phyloP scores from a whole-genome alignment of 35 echinoderm and acorn worm genomes.

The Nesometra sesokonis region DNA sequence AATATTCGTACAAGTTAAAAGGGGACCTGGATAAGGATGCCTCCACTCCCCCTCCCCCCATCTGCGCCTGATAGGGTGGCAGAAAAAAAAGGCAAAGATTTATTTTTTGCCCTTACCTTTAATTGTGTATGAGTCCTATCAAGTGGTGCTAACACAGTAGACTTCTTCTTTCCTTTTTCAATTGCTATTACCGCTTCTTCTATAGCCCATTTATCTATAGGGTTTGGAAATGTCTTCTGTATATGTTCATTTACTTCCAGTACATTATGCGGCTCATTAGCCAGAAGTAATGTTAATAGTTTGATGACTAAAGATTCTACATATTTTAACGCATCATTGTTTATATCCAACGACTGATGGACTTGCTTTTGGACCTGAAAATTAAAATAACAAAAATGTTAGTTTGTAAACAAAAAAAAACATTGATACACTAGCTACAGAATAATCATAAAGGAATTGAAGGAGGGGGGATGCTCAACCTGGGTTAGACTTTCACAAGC shows the following conservation, averaged over 20 bases:
- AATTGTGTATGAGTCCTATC: conserved; percentile 85
- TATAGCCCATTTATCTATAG: conserved; percentile 98
- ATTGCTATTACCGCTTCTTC: conserved; percentile 68
- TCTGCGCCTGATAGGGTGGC: too few species aligned
- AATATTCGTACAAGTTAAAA: too few species aligned
- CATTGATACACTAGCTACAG: too few species aligned
- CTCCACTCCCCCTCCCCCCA: too few species aligned
- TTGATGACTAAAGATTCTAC: conserved; percentile 83
- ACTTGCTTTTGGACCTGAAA: conserved; percentile 89
- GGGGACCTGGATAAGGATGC: too few species aligned
- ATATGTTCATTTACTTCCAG: conserved; percentile 83
- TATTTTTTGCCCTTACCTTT: too few species aligned
- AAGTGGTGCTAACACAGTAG: conserved; percentile 69
- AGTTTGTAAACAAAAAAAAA: too few species aligned
- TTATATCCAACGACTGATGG: conserved; percentile 54
- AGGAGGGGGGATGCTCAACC: too few species aligned
- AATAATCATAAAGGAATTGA: too few species aligned
- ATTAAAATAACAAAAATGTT: conserved; percentile 3
- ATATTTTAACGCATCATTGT: conserved; percentile 77
- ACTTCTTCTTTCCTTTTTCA: conserved; percentile 95
- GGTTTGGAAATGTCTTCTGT: conserved; percentile 92
- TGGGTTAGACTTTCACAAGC: too few species aligned
- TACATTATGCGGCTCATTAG: conserved; percentile 89
- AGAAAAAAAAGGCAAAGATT: too few species aligned
- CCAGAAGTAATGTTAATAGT: conserved; percentile 65